phyloP scores from a whole-genome alignment of 2,888 invertebrate genomes.

The Brachyptera risi region DNA sequence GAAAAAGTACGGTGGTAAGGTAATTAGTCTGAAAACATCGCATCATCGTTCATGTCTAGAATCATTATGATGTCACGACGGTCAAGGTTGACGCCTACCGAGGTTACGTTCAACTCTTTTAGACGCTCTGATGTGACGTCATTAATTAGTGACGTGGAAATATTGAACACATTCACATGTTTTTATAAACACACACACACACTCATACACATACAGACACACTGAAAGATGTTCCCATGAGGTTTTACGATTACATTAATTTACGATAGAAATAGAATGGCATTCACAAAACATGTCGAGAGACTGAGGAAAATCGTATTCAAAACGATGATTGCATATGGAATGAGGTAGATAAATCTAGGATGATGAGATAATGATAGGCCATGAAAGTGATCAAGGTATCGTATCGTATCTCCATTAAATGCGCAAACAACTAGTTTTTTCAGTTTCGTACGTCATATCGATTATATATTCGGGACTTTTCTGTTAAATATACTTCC shows the following conservation, averaged over 20 bases:
- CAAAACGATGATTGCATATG: slow-evolving; percentile 5
- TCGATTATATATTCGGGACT: no score
- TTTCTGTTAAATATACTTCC: no score
- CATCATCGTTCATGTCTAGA: not conserved
- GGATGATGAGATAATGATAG: no score
- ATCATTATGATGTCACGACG: not conserved
- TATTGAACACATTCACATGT: no score
- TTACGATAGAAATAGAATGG: slow-evolving; percentile 4
- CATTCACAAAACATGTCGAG: not conserved
- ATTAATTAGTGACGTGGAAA: not conserved
- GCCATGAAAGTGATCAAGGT: no score
- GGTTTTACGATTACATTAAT: slow-evolving; percentile 1
- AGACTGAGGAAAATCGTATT: not conserved
- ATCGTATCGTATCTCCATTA: no score
- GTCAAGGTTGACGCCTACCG: slow-evolving; percentile 1
- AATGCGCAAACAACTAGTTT: no score
- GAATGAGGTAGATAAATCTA: not conserved
- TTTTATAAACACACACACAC: no score
- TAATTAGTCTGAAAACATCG: not conserved
- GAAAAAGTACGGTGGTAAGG: no score
- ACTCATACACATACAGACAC: not conserved
- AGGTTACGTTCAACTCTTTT: not conserved
- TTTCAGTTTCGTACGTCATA: no score
- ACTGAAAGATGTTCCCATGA: not conserved
- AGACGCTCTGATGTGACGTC: not conserved